Base-by-base conservation (phyloP, 2,888 invertebrate genomes). In the Erynnis tages region DNA sequence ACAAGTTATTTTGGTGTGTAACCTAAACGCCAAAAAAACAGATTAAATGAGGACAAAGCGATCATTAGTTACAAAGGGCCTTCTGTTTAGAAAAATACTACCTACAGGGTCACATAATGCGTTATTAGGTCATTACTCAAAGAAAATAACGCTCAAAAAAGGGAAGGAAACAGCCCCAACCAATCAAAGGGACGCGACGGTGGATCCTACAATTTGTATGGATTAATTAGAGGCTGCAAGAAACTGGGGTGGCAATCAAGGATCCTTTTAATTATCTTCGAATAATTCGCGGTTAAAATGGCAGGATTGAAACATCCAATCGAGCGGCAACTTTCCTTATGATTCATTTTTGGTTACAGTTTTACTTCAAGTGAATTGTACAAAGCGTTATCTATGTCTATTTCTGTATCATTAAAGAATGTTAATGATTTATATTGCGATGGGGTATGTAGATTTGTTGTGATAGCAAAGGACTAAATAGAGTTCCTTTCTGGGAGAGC, bases 251-350 rank as follows among this genome's bases (percentile, higher is more conserved):
- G 59, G 59, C 61, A 59, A 61, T 61, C 57, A 57, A 55, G 56
- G 55, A 54, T 55, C 49, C 50, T 57, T 59, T 61, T 59, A 59
- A 61, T 61, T 61, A 58, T 57, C 54, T 53, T 53, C 54, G 53
- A 58, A 61, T 59, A 57, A 55, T 61, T 58, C 52, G 53, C 45
- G 56, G 55, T 48, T 53, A 45, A 54, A 57, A 53, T 34, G 53
- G 45, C 23, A 43, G 38, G 43, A 41, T 29, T 41, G 27, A 5
- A 41, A 17, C 11, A 5, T 27, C 10, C 41, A 16, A 29, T 29
- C 27, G 27, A 17, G 17, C 1, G 10, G n/a, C 1, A 29, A 29
- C 41, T 17, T 38, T 38, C 14, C 25, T 29, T 29, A 29, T 13
- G 27, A 17, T 40, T 41, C 16, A 14, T 35, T 19, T 35, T 2